Evolutionary conservation across 2,888 invertebrate species (phyloP).

Genomic region (Deilephila porcellus): DNA sequence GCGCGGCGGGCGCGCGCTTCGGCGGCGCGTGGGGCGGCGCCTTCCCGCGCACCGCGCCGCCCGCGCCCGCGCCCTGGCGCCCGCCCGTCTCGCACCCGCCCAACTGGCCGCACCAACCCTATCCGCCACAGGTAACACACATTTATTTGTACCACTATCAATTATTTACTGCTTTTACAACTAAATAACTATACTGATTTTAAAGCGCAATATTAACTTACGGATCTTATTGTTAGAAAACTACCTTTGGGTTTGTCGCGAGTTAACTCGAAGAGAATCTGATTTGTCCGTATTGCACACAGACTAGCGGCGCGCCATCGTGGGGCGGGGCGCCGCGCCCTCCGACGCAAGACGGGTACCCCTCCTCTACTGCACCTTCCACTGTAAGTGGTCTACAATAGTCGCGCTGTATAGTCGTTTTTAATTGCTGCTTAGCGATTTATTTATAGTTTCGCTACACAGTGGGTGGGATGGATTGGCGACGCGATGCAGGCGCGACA

Average conservation of each 20-base stretch:
- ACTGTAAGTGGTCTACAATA: slow-evolving; percentile 53
- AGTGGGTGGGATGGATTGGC: too few species aligned
- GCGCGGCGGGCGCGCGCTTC: slow-evolving; percentile 50
- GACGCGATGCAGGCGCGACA: too few species aligned
- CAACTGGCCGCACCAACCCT: slow-evolving; percentile 71
- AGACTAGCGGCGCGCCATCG: slow-evolving; percentile 60
- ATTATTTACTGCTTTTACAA: background rate
- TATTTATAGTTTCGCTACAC: too few species aligned
- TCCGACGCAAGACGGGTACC: slow-evolving; percentile 58
- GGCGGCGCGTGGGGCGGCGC: slow-evolving; percentile 60
- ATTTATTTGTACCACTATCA: background rate
- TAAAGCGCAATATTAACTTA: too few species aligned
- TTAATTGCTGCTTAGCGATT: too few species aligned
- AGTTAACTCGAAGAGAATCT: background rate
- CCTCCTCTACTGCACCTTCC: slow-evolving; percentile 63
- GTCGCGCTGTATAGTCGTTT: too few species aligned
- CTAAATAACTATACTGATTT: background rate
- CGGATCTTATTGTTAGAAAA: background rate
- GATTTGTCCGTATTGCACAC: slow-evolving; percentile 31
- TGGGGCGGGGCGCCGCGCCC: slow-evolving; percentile 66
- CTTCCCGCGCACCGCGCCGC: slow-evolving; percentile 68
- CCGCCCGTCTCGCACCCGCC: slow-evolving; percentile 65
- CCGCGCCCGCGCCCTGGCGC: slow-evolving; percentile 63
- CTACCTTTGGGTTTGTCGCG: background rate
- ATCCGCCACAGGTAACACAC: slow-evolving; percentile 60